Evolutionary conservation across 2,888 invertebrate species (phyloP), one percentile per base, ranked within the genome.

Genomic region (Tetragonula carbonaria): DNA sequence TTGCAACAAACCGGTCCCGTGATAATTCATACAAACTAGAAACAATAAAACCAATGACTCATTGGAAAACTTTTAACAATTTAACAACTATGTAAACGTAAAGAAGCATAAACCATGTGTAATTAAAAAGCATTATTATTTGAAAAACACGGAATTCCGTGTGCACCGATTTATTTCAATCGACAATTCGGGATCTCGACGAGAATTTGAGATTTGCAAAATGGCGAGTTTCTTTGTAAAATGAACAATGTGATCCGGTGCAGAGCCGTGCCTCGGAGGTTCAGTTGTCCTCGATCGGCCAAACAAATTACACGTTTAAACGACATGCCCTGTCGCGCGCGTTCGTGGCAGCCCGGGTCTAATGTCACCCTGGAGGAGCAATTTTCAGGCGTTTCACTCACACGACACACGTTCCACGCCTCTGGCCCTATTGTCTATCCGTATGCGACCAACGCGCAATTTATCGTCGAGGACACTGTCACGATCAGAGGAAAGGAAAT

Each of bases 271-370:
- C 86, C 83, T 84, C 84, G 50, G 45, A 67, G 79, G 82, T 85
- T 79, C 80, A 82, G 55, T 45, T 79, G 75, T 85, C 78, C 74
- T 76, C 73, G 83, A 91, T 87, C 74, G 78, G 80, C 82, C 82
- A 86, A 86, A 88, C 88, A 91, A 91, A 92, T 91, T 91, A 87
- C 80, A 85, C 70, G 78, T 68, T 33, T 70, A 72, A 83, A 78
- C 70, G 76, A 80, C 87, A 72, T 70, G 73, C 23, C 55, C 66
- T 63, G 72, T 76, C 78, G 77, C 59, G 63, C 68, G 38, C 38
- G 72, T 70, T 66, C 63, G 66, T 74, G 66, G 33, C 63, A 28
- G 76, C 76, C 68, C 71, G 68, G 74, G 65, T 57, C 33, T 83
- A 87, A 85, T 84, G 75, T 87, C 83, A 88, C 88, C 88, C 88